A percentile compares a stretch with the other conserved stretches of the same genome.
Conservation (phyloP, 2,888 invertebrate genomes). For the Yponomeuta malinellus region DNA sequence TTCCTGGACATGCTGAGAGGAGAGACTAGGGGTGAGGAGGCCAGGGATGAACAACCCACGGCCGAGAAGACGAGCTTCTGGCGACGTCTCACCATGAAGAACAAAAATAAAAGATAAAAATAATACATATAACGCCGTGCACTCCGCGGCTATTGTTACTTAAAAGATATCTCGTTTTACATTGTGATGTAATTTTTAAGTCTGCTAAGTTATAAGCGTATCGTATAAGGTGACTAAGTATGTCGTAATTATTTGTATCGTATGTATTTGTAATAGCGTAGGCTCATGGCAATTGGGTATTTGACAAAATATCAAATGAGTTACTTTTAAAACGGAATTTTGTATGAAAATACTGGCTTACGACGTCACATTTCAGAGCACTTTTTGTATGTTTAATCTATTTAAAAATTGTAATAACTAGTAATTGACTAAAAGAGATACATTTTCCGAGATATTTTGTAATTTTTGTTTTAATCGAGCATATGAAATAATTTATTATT, state of each 20-base stretch:
- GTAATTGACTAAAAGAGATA: too few species aligned
- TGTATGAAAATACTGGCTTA: too few species aligned
- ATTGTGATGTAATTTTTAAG: slow-evolving; percentile 72
- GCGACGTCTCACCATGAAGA: slow-evolving; percentile 82
- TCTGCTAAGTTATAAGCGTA: slow-evolving; percentile 46
- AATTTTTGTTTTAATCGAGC: too few species aligned
- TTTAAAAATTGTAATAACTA: too few species aligned
- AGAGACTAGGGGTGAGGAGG: slow-evolving; percentile 67
- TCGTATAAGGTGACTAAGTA: slow-evolving; percentile 13
- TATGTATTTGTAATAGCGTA: slow-evolving; percentile 33
- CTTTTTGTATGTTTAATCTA: too few species aligned
- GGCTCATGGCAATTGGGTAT: slow-evolving; percentile 51
- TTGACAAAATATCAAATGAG: too few species aligned
- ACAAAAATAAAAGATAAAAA: slow-evolving; percentile 79
- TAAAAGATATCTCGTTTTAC: slow-evolving; percentile 67
- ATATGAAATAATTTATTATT: too few species aligned
- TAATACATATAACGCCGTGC: slow-evolving; percentile 22
- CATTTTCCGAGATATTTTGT: too few species aligned
- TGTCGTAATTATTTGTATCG: slow-evolving; percentile 13
- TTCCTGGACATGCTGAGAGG: slow-evolving; percentile 81
- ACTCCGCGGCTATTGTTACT: slow-evolving; percentile 49
- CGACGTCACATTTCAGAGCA: too few species aligned
- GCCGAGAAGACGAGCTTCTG: slow-evolving; percentile 80
- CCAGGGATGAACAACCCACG: slow-evolving; percentile 63
- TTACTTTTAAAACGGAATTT: too few species aligned